Conservation (phyloP, 2,797 vertebrate genomes). For the Danio kyathit region DNA sequence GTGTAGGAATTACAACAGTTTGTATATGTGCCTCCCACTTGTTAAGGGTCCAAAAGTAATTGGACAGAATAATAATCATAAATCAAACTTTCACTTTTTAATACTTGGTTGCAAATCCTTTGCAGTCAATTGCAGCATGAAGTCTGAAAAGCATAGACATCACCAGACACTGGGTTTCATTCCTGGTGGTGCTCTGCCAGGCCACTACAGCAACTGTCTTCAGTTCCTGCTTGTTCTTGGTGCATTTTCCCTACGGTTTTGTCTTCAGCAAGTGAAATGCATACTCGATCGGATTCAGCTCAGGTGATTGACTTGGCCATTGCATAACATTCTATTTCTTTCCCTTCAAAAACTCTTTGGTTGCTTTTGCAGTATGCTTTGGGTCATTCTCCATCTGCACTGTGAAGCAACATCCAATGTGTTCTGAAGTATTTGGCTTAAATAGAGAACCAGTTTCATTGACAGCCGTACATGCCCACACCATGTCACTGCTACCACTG, state of each 20-base stretch:
- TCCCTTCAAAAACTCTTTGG: constrained; percentile 31
- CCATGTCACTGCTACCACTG: no score
- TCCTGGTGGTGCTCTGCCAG: no score
- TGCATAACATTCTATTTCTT: constrained; percentile 14
- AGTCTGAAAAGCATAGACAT: no score
- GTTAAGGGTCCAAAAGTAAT: no score
- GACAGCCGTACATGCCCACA: no score
- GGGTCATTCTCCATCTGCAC: constrained; percentile 61
- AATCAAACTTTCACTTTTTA: neutral
- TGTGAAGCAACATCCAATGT: constrained; percentile 56
- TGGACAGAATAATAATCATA: no score
- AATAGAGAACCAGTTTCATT: no score
- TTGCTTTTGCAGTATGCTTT: constrained; percentile 44
- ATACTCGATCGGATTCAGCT: constrained; percentile 5
- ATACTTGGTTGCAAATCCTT: constrained; percentile 6
- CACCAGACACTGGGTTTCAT: no score
- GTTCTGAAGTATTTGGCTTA: constrained; percentile 39
- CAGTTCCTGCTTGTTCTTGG: no score
- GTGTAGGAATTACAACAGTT: constrained; percentile 44
- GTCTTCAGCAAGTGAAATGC: constrained; percentile 4
- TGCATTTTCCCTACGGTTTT: no score
- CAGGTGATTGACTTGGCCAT: constrained; percentile 16
- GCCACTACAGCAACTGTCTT: no score
- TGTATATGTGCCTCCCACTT: no score
- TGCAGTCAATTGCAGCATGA: neutral